Conservation (phyloP, 2,113 vertebrate species). For the Agapornis roseicollis region DNA sequence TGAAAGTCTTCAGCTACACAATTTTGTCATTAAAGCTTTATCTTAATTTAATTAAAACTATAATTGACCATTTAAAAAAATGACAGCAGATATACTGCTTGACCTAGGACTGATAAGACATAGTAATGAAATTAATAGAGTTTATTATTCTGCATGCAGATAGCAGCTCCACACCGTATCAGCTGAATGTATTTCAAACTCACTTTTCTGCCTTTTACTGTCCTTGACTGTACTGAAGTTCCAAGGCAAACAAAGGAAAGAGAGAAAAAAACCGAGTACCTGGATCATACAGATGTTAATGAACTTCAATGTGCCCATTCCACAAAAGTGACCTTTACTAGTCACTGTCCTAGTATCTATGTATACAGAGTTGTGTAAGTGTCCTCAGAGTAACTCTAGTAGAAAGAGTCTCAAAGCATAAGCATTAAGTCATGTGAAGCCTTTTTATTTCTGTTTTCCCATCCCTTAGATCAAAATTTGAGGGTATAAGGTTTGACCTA, state of each 20-base stretch:
- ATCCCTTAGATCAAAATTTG: constrained; percentile 12
- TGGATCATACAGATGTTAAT: not conserved
- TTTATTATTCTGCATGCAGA: not conserved
- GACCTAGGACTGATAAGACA: not conserved
- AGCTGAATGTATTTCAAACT: not conserved
- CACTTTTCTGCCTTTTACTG: not conserved
- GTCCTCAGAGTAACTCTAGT: constrained; percentile 4
- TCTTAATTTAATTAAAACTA: constrained; percentile 20
- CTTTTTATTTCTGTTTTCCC: constrained; percentile 21
- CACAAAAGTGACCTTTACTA: not conserved
- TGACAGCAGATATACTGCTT: not conserved
- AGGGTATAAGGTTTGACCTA: constrained; percentile 37
- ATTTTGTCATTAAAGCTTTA: constrained; percentile 7
- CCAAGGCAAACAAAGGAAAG: not conserved
- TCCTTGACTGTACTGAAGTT: not conserved
- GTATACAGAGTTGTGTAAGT: not conserved
- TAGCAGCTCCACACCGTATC: not conserved
- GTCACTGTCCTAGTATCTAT: not conserved
- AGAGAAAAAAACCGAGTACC: not conserved
- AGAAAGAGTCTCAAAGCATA: not conserved
- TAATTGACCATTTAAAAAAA: not conserved
- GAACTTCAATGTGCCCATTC: not conserved
- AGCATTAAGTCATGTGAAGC: not conserved
- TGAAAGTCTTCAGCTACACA: not conserved
- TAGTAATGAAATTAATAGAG: not conserved